phyloP scores from a whole-genome alignment of 2,113 vertebrate genomes.

The Excalfactoria chinensis region DNA sequence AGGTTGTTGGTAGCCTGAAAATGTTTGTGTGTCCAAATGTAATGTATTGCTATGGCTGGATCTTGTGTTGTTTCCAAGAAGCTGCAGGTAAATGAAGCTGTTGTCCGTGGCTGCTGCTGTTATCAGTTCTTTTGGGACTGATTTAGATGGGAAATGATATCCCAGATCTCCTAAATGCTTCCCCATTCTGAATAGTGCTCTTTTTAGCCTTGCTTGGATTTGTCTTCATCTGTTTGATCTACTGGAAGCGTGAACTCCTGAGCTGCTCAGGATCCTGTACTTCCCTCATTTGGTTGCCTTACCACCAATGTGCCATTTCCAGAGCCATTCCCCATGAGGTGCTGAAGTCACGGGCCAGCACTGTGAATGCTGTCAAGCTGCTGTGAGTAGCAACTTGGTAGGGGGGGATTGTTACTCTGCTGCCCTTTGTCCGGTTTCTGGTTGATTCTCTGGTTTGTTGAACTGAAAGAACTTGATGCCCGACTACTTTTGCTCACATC shows the following conservation, averaged over 20 bases:
- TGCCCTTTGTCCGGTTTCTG: slow-evolving; percentile 12
- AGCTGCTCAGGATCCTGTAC: neutral
- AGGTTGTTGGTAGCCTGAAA: neutral
- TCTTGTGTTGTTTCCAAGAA: neutral
- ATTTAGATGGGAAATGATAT: neutral
- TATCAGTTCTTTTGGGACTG: neutral
- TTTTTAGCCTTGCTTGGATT: neutral
- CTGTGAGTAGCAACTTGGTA: neutral
- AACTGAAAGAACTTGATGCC: neutral
- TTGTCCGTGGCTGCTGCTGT: neutral
- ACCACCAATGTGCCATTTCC: neutral
- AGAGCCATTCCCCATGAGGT: neutral
- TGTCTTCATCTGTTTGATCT: neutral
- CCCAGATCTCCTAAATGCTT: neutral
- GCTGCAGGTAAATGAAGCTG: neutral
- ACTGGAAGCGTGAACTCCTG: neutral
- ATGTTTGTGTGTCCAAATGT: neutral
- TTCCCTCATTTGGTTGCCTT: neutral
- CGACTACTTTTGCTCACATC: neutral
- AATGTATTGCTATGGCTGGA: neutral
- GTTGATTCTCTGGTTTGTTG: neutral
- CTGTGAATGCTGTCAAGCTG: neutral
- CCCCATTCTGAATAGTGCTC: neutral
- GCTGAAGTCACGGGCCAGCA: neutral
- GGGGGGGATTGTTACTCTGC: neutral